phyloP scores from a whole-genome alignment of 2,888 invertebrate genomes.

The Drosophila nr. fundita region DNA sequence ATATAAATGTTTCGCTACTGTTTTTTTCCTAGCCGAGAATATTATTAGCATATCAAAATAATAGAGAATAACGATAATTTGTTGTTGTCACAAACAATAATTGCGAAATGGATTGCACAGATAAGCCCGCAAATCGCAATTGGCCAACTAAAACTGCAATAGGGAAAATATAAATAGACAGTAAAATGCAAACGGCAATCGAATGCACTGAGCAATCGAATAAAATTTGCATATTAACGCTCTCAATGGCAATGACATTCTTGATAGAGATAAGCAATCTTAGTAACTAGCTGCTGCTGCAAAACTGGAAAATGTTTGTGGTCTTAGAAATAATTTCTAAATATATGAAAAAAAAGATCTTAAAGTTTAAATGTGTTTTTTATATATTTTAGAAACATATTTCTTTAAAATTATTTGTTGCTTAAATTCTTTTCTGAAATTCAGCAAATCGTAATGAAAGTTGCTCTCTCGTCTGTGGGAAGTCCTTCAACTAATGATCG shows the following conservation, averaged over 20 bases:
- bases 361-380: not conserved
- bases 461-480: not conserved
- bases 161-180: slow-evolving; percentile 20
- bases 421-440: not conserved
- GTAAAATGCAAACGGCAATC: slow-evolving; percentile 32
- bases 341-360: not conserved
- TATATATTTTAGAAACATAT: not conserved
- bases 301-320: not conserved
- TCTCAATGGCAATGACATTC: slow-evolving; percentile 22
- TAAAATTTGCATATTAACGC: slow-evolving; percentile 33
- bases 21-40: too few relatives aligned
- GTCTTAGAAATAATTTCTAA: not conserved
- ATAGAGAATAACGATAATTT: slow-evolving; percentile 19
- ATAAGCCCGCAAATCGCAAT: slow-evolving; percentile 44
- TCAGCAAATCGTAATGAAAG: not conserved
- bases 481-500: not conserved
- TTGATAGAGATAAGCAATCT: slow-evolving; percentile 3
- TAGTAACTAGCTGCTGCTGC: not conserved
- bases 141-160: slow-evolving; percentile 22
- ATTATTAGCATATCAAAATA: too few relatives aligned
- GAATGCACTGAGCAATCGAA: slow-evolving; percentile 15
- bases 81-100: slow-evolving; percentile 34
- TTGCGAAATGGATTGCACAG: slow-evolving; percentile 26
- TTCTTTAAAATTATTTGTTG: not conserved
- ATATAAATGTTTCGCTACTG: slow-evolving; percentile 11